Evolutionary conservation across 2,888 invertebrate genomes (phyloP).

Genomic region (Atrina japonica): DNA sequence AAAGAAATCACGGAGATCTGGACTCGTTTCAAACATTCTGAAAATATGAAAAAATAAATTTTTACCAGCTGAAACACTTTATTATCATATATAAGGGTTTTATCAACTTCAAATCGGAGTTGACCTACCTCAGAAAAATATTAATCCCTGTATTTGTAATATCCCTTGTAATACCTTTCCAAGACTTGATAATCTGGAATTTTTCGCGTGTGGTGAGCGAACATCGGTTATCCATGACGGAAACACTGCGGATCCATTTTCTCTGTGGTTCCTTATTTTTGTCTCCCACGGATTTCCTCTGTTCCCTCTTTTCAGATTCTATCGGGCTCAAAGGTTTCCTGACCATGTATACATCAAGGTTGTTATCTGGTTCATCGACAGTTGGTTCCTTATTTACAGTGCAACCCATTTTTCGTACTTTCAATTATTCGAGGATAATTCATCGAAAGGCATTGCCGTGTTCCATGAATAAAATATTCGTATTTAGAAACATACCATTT

Average conservation of each 20-base stretch:
- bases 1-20: slow-evolving; percentile 55
- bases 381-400: no score
- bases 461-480: no score
- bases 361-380: no score
- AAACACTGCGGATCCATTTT: slow-evolving; percentile 28
- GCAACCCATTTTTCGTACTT: no score
- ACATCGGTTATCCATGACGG: slow-evolving; percentile 86
- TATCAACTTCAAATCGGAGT: background rate
- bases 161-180: slow-evolving; percentile 94
- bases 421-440: no score
- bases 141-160: slow-evolving; percentile 93
- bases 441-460: no score
- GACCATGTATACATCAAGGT: no score
- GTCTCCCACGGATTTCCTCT: no score
- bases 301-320: no score
- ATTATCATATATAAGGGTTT: no score
- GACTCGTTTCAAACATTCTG: slow-evolving; percentile 70
- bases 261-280: background rate
- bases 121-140: slow-evolving; percentile 94
- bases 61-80: background rate
- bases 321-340: no score
- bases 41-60: slow-evolving; percentile 26
- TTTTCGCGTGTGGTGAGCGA: slow-evolving; percentile 93
- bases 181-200: slow-evolving; percentile 93
- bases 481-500: no score